These are phyloP conservation scores for Chelidonichthys spinosus DNA, from an alignment of 2,797 vertebrate species.

Conservation along the genomic window DNA sequence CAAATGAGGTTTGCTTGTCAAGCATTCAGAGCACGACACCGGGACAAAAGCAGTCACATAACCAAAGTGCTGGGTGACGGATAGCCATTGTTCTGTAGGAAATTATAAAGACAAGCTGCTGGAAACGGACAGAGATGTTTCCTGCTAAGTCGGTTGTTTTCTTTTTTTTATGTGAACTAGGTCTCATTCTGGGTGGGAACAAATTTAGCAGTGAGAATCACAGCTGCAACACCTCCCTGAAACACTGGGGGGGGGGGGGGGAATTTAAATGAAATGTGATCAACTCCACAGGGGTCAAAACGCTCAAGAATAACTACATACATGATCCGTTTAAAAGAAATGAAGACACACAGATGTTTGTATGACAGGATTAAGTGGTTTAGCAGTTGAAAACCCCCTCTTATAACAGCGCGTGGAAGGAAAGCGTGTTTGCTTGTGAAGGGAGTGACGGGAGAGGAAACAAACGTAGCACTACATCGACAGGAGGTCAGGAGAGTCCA, in stretches of 20 bases:
- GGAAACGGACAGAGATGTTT: constrained; percentile 58
- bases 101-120: constrained; percentile 55
- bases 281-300: neutral
- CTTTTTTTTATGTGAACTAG: constrained; percentile 19
- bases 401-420: neutral
- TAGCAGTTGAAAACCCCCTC: no score
- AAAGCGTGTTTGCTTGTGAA: constrained; percentile 12
- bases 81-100: constrained; percentile 68
- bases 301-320: neutral
- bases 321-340: neutral
- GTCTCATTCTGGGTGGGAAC: constrained; percentile 27
- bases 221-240: constrained; percentile 27
- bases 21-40: constrained; percentile 60
- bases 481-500: constrained; percentile 40
- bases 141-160: constrained; percentile 33
- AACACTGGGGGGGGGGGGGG: neutral
- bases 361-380: neutral
- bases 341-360: neutral
- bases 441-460: constrained; percentile 49
- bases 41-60: constrained; percentile 70
- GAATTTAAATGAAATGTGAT: constrained; percentile 12
- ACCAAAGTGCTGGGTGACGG: constrained; percentile 55
- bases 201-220: constrained; percentile 2
- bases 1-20: constrained; percentile 69
- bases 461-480: constrained; percentile 28